These are phyloP conservation scores for Heliconius aoede DNA, from an alignment of 2,888 invertebrate species.

Conservation along the genomic window DNA sequence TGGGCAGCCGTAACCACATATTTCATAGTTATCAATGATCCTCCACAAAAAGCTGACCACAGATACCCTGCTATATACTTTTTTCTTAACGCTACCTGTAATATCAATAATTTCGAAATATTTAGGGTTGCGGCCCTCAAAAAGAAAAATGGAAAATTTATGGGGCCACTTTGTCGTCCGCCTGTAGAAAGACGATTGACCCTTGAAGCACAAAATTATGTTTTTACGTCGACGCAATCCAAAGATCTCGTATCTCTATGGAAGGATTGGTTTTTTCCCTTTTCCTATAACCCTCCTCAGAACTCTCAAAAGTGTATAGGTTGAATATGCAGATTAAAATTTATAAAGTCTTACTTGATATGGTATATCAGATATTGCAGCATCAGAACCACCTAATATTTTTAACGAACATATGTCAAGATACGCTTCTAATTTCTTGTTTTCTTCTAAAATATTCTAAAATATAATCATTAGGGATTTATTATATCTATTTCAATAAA, in stretches of 20 bases:
- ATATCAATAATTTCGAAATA: neutral
- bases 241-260: no score
- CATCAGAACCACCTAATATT: constrained; percentile 49
- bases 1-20: constrained; percentile 54
- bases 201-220: no score
- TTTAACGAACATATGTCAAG: constrained; percentile 48
- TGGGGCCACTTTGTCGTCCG: neutral
- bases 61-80: constrained; percentile 38
- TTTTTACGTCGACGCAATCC: no score
- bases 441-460: constrained; percentile 49
- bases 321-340: neutral
- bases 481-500: neutral
- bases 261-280: no score
- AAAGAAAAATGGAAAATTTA: neutral
- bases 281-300: no score
- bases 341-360: constrained; percentile 48
- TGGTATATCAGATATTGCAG: constrained; percentile 46
- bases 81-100: constrained; percentile 49
- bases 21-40: constrained; percentile 51
- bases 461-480: constrained; percentile 17
- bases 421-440: constrained; percentile 38
- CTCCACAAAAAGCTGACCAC: constrained; percentile 55
- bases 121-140: neutral
- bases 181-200: no score
- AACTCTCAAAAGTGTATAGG: neutral